Conservation (phyloP, 2,113 vertebrate genomes). For the Bathybates hornii region DNA sequence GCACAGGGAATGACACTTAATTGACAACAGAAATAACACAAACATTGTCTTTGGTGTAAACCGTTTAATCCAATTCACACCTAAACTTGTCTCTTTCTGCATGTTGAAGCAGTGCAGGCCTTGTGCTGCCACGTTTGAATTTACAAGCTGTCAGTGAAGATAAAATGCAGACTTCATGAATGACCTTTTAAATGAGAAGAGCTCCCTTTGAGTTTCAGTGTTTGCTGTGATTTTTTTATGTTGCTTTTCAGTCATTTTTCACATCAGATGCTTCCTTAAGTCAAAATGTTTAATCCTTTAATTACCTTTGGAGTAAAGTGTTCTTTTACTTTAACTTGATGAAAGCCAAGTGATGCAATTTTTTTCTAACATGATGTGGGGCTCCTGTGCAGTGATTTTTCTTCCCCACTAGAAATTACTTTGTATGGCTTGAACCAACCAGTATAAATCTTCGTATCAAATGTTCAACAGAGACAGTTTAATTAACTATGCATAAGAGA, state of each 20-base stretch:
- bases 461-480: neutral
- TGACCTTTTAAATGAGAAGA: neutral
- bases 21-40: neutral
- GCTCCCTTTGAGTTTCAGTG: slow-evolving; percentile 11
- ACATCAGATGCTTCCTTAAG: neutral
- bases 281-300: neutral
- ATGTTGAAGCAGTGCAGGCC: neutral
- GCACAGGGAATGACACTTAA: neutral
- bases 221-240: neutral
- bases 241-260: neutral
- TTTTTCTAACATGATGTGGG: neutral
- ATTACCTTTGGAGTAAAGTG: neutral
- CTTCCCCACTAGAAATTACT: neutral
- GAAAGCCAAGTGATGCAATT: neutral
- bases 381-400: neutral
- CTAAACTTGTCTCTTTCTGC: neutral
- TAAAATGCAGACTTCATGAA: neutral
- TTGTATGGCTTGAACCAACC: neutral
- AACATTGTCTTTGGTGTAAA: neutral
- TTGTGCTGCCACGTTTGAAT: neutral
- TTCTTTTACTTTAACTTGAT: neutral
- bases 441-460: neutral
- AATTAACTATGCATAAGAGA: neutral
- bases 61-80: neutral
- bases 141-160: neutral